These are phyloP conservation scores for Zalophus californianus DNA, from an alignment of 2,797 vertebrate genomes.

Conservation along the genomic window DNA sequence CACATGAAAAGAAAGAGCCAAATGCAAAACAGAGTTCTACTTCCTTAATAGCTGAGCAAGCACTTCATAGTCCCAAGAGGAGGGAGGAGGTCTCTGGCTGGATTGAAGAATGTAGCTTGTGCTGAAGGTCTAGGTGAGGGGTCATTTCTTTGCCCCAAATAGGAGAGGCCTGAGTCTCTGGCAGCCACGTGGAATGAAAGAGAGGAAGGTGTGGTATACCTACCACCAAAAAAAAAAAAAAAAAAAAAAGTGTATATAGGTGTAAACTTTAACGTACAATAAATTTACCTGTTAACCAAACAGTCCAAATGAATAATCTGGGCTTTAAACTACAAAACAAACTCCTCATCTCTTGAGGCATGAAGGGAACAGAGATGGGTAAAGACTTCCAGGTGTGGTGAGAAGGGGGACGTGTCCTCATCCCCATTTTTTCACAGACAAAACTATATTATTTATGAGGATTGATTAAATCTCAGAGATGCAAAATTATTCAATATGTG, in stretches of 20 bases:
- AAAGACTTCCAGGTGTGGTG: background rate
- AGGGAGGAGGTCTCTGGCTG: background rate
- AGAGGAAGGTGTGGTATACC: background rate
- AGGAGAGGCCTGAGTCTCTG: background rate
- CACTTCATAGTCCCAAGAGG: background rate
- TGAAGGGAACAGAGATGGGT: background rate
- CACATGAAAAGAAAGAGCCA: background rate
- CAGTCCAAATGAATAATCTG: background rate
- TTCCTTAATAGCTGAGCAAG: background rate
- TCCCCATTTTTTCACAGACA: background rate
- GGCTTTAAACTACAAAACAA: background rate
- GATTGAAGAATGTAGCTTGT: background rate
- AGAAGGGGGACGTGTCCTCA: background rate
- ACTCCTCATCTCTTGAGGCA: background rate
- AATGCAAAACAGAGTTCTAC: background rate
- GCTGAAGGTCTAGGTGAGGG: background rate
- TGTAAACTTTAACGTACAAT: background rate
- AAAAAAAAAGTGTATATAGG: background rate
- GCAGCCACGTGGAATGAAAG: background rate
- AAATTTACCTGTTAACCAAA: background rate
- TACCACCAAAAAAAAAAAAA: background rate
- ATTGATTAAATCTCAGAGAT: background rate
- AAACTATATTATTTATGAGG: background rate
- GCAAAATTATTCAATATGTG: background rate
- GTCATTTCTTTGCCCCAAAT: background rate